Evolutionary conservation across 2,888 invertebrate species (phyloP), one percentile per base, ranked within the genome.

Genomic region (Branchellion lobata): DNA sequence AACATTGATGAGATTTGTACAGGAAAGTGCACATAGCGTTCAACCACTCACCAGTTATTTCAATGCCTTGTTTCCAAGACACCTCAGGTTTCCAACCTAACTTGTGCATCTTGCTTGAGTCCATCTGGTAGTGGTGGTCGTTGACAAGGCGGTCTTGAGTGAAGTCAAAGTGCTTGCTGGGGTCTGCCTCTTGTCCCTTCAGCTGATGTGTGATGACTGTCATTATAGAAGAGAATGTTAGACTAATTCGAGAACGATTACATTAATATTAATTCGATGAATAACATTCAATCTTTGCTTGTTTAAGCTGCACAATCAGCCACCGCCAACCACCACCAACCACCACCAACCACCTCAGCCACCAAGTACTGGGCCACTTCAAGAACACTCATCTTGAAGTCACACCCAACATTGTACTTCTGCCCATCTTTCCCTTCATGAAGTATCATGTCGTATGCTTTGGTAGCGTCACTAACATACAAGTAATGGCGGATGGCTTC

Each of bases 311-410:
- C n/a, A n/a, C n/a, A n/a, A n/a, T n/a, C n/a, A n/a, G n/a, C n/a
- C n/a, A n/a, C n/a, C n/a, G n/a, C n/a, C n/a, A n/a, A n/a, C n/a
- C n/a, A n/a, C n/a, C n/a, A n/a, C n/a, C n/a, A n/a, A n/a, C n/a
- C n/a, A n/a, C n/a, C n/a, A 74, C 8, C 21, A 21, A 61, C 61
- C 47, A 83, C 83, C 78, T 84, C 84, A 71, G 81, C 80, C 79
- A 87, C 86, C 61, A 87, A 85, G 82, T 83, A 84, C 72, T 84
- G 83, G 33, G 87, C 87, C 73, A 88, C 81, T 27, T 87, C 84
- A 5, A 85, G 74, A 65, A 88, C 85, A 61, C 84, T 84, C 80
- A 86, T 85, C 78, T 86, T 86, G 78, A 78, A 79, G 29, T 82
- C 81, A 29, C 81, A 79, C 8, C 85, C 85, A 24, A 85, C 82